A percentile compares a stretch with the other conserved stretches of the same genome.
phyloP scores from a whole-genome alignment of 1,140 invertebrate genomes.

The Trinorchestia longiramus region DNA sequence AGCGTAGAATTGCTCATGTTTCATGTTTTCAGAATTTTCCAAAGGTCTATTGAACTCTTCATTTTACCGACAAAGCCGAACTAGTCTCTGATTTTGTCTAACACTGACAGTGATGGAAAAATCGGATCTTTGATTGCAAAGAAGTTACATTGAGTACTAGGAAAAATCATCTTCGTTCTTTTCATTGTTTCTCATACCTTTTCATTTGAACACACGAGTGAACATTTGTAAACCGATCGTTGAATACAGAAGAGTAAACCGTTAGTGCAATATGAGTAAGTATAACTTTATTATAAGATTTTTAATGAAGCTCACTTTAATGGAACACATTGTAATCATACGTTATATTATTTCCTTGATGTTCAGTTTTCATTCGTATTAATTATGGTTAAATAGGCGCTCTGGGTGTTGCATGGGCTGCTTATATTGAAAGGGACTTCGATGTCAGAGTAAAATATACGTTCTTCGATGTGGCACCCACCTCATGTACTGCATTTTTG shows the following conservation, averaged over 20 bases:
- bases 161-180: neutral
- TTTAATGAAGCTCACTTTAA: neutral
- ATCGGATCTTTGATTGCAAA: neutral
- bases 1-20: no score
- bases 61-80: neutral
- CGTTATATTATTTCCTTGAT: neutral
- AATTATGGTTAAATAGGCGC: neutral
- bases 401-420: neutral
- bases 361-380: neutral
- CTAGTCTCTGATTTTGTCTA: neutral
- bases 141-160: neutral
- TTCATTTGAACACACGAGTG: neutral
- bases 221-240: neutral
- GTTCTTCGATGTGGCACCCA: no score
- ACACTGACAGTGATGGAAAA: neutral
- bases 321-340: neutral
- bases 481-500: neutral
- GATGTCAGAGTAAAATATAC: no score
- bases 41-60: neutral
- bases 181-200: neutral
- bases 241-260: neutral
- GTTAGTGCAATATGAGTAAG: neutral
- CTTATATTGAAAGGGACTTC: no score
- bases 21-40: no score
- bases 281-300: neutral